Conservation (phyloP, 2,113 vertebrate genomes). For the Herpetotheres cachinnans region DNA sequence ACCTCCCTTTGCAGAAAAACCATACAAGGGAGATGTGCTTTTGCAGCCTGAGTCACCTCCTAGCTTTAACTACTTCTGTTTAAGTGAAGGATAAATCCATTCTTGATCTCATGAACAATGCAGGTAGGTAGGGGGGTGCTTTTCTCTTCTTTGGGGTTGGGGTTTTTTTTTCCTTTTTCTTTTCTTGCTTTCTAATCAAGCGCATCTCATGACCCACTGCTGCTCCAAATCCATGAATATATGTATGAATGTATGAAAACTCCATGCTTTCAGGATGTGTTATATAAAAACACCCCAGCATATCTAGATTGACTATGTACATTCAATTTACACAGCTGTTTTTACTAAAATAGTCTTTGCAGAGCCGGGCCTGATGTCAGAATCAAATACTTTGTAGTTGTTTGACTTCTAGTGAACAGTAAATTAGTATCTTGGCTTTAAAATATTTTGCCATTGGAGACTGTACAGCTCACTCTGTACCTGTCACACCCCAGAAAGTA, state of each 20-base stretch:
- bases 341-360: neutral
- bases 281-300: constrained; percentile 32
- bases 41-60: constrained; percentile 57
- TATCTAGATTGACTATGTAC: neutral
- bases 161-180: neutral
- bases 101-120: constrained; percentile 48
- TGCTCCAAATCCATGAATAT: constrained; percentile 37
- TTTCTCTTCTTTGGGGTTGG: neutral
- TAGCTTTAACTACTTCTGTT: constrained; percentile 12
- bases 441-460: neutral
- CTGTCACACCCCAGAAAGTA: constrained; percentile 23
- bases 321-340: constrained; percentile 1
- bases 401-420: neutral
- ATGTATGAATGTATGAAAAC: constrained; percentile 22
- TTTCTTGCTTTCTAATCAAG: constrained; percentile 2
- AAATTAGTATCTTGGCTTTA: neutral
- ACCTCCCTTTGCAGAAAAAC: constrained; percentile 22
- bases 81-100: neutral
- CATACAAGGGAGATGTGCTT: constrained; percentile 25
- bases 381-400: constrained; percentile 1
- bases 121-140: neutral
- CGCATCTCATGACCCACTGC: constrained; percentile 6
- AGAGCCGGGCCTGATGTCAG: neutral
- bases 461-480: neutral
- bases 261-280: neutral